Base-by-base conservation (phyloP, 1,140 invertebrate species). In the Orchesella cincta region DNA sequence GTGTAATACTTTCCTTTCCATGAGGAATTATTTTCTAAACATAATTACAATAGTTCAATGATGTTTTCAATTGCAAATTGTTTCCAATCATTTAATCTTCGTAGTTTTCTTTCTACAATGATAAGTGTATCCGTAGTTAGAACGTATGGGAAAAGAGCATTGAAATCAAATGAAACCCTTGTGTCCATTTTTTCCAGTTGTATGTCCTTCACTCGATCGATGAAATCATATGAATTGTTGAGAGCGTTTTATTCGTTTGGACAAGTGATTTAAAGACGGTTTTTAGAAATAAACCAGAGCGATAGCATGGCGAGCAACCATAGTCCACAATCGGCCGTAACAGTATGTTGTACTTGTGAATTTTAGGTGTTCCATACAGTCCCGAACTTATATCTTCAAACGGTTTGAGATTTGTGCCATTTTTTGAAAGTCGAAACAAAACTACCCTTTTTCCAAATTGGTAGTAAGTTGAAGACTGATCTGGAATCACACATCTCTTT, bases 261-360 rank as follows among this genome's bases (percentile, higher is more conserved):
- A n/a, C 51, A 67, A 34, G 1, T 34, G 71, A 26, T 76, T 73
- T 20, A 5, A 79, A 28, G n/a, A 71, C 52, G 0, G 67, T 73
- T 62, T 80, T 54, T 72, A 82, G 46, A 78, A 82, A 80, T 81
- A 81, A 79, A 0, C 81, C 75, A 1, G 84, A 35, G 12, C 70
- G 39, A 52, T 84, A 82, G 20, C 78, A 76, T 1, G 82, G 83
- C 1, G 79, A 78, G 14, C 73, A 67, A 16, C 83, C 75, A 29
- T 77, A 80, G 52, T 82, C 83, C 3, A 83, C 81, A 18, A 84
- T 83, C 0, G 81, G 78, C n/a, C 84, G 73, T 33, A 82, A 74
- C n/a, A 83, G 81, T 3, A 77, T 71, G 26, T 80, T 34, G 0
- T 23, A 14, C 77, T 84, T 83, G 31, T 84, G 83, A 3, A 83